These are phyloP conservation scores for Drosophila persimilis DNA, from an alignment of 1,140 invertebrate species.

Conservation along the genomic window DNA sequence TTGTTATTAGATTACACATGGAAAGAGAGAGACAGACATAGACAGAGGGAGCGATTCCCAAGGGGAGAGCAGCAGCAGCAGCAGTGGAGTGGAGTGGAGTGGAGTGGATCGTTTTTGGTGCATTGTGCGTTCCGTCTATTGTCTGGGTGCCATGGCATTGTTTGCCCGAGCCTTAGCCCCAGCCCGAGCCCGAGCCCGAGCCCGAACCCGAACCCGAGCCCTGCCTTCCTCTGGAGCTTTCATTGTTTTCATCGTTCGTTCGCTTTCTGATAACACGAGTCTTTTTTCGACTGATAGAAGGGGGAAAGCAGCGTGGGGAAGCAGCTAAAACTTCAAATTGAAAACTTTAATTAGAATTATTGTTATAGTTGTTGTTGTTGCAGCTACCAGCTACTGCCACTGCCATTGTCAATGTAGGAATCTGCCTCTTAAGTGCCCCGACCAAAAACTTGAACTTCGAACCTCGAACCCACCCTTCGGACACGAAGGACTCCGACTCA, in stretches of 20 bases:
- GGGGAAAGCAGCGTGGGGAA: neutral
- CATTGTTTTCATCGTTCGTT: conserved; percentile 66
- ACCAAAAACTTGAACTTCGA: conserved; percentile 42
- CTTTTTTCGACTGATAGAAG: conserved; percentile 23
- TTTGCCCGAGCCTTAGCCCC: neutral
- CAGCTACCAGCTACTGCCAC: conserved; percentile 16
- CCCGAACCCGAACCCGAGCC: too few species aligned
- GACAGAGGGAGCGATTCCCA: neutral
- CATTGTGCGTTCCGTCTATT: conserved; percentile 14
- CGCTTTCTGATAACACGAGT: conserved; percentile 65
- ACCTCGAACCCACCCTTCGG: neutral
- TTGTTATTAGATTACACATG: conserved; percentile 78
- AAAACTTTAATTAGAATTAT: conserved; percentile 81
- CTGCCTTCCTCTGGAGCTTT: conserved; percentile 9
- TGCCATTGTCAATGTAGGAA: conserved; percentile 68
- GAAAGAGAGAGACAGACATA: neutral
- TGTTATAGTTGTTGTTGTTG: conserved; percentile 56
- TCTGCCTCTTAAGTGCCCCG: conserved; percentile 57
- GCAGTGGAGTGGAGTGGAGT: neutral
- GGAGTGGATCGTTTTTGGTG: conserved; percentile 28
- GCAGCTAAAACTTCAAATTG: conserved; percentile 73
- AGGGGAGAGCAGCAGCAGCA: neutral
- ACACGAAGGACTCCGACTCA: conserved; percentile 23
- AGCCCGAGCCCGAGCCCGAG: too few species aligned
- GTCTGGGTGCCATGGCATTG: conserved; percentile 20